These are phyloP conservation scores for Trachymyrmex septentrionalis DNA, from an alignment of 1,140 invertebrate genomes.

Conservation along the genomic window DNA sequence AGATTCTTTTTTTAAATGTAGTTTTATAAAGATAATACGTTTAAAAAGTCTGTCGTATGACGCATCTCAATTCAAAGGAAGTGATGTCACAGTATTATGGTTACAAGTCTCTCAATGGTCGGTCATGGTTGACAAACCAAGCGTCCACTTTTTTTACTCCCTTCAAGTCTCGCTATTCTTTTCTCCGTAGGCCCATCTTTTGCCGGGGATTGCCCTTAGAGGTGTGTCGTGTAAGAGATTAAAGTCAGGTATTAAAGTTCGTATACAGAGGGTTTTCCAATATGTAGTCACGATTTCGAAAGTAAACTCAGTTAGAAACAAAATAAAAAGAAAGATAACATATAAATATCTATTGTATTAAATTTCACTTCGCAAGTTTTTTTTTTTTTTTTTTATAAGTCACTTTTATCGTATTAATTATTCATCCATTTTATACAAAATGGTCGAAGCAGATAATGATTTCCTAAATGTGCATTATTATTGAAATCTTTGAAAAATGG, in stretches of 20 bases:
- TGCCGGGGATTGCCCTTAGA: constrained; percentile 34
- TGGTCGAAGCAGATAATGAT: neutral
- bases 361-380: neutral
- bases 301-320: neutral
- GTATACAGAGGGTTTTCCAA: neutral
- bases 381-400: too few relatives aligned
- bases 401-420: neutral
- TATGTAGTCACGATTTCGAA: neutral
- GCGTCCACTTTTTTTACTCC: constrained; percentile 78
- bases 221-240: constrained; percentile 41
- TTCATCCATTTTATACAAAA: neutral
- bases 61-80: constrained; percentile 78
- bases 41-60: constrained; percentile 52
- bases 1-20: constrained; percentile 1
- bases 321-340: neutral
- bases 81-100: constrained; percentile 82
- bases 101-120: constrained; percentile 77
- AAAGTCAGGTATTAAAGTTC: constrained; percentile 4
- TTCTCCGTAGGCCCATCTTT: constrained; percentile 66
- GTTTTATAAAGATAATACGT: neutral
- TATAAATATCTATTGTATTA: neutral
- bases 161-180: constrained; percentile 76
- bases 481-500: neutral
- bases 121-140: constrained; percentile 84
- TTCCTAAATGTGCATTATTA: neutral